Evolutionary conservation across 2,888 invertebrate species (phyloP), one percentile per base, ranked within the genome.

Genomic region (Julus scanicus): DNA sequence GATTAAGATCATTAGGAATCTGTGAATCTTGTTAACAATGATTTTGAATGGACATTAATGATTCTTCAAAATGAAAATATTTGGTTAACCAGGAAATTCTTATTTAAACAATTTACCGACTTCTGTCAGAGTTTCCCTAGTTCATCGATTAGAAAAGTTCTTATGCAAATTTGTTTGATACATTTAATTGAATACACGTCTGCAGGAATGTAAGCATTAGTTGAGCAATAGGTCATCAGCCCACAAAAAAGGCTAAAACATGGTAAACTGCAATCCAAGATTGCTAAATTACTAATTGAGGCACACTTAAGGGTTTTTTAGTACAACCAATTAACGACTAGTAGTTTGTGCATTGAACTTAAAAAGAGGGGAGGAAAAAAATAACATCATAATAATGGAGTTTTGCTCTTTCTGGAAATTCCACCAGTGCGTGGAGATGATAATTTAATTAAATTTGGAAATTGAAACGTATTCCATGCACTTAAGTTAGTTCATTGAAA

Each of bases 241-340:
- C 80, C 20, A 80, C 80, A 80, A 37, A 80, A 80, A 80, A 13
- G 80, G 80, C 80, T 80, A 80, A 80, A 80, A 80, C 37, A 80
- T 80, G 80, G 80, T 13, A 80, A 80, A 80, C 11, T 80, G 80
- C 80, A 80, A 80, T 80, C 13, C 80, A 80, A 20, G 37, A 80
- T 80, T 80, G 80, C 80, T 80, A 80, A 80, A 80, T 80, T 37
- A 80, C 80, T 37, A 80, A 37, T 80, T 37, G 29, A 80, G 80
- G 80, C 80, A 80, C 80, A 37, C 80, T 80, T 80, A 37, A 80
- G 37, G 80, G 80, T 29, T 37, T 80, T 80, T 80, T 20, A 37
- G 80, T 80, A 37, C 80, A 80, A 80, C 80, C 80, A 80, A 80
- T 80, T 80, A 80, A 37, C 80, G 80, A 80, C 80, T 80, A 80